Evolutionary conservation across 2,888 invertebrate species (phyloP).

Genomic region (Apoderus coryli): DNA sequence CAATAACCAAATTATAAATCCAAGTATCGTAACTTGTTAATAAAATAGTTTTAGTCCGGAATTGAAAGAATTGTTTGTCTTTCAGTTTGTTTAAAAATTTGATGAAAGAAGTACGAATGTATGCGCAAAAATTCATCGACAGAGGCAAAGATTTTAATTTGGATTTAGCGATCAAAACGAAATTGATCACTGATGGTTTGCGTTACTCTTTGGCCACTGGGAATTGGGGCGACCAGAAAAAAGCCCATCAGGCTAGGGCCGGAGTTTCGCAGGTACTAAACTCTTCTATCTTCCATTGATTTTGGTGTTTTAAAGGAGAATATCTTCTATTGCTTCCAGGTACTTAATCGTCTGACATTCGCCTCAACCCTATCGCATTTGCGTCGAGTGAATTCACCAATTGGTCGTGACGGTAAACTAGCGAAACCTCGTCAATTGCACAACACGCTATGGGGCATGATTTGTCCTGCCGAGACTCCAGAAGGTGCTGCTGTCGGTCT

Average conservation of each 20-base stretch:
- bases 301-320: no score
- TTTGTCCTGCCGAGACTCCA: conserved; percentile 99
- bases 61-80: conserved; percentile 14
- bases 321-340: conserved; percentile 27
- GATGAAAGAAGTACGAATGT: conserved; percentile 94
- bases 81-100: conserved; percentile 76
- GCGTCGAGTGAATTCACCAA: conserved; percentile 91
- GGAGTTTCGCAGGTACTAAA: conserved; percentile 66
- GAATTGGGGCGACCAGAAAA: conserved; percentile 99
- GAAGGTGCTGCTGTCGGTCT: conserved; percentile 95
- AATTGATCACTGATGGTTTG: conserved; percentile 95
- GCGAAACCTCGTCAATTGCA: conserved; percentile 98
- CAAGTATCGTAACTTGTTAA: no score
- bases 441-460: conserved; percentile 99
- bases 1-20: no score
- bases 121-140: conserved; percentile 98
- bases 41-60: no score
- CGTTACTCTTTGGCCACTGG: conserved; percentile 97
- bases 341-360: conserved; percentile 95
- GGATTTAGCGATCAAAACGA: conserved; percentile 91
- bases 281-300: background rate
- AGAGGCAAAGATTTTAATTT: conserved; percentile 97
- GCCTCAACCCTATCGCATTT: conserved; percentile 98
- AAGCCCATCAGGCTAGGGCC: conserved; percentile 95
- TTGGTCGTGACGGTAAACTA: conserved; percentile 92